Base-by-base conservation (phyloP, 2,797 vertebrate species). In the Squalus acanthias region DNA sequence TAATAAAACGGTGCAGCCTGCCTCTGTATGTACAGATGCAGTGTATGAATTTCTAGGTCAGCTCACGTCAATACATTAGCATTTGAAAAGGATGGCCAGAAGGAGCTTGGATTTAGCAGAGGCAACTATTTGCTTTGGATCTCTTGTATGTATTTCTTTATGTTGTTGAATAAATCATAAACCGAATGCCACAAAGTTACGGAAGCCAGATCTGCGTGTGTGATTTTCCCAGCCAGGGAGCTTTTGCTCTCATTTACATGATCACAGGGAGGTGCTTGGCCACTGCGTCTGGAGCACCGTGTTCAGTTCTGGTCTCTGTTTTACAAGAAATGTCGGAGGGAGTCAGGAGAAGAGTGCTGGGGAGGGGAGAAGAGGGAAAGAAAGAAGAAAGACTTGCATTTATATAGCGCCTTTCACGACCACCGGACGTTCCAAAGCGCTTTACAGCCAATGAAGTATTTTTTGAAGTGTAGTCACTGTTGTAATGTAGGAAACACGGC, bases 11-110 rank as follows among this genome's bases (percentile, higher is more conserved):
- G 39, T 8, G 63, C 63, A 22, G 29, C 91, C n/a, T 69, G 91
- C n/a, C n/a, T 69, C 91, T 3, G 20, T 46, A 69, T 22, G 63
- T 39, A 93, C 63, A 24, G 91, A 93, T 67, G 39, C 91, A 69
- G 91, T 69, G 2, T 12, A 69, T 93, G 91, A 69, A 53, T 93
- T 67, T 93, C 91, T 93, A 93, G 91, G 91, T 93, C 91, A 93
- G n/a, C 46, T 69, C 91, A 69, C 17, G n/a, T 46, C 63, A 69
- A 93, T 93, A 93, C 9, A 69, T 93, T 93, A 93, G 91, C 65
- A 93, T 93, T 69, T 69, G 91, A 93, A 93, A 93, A 69, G 63
- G 63, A 93, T 67, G 63, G 65, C 33, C 91, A 93, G 91, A 39
- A 69, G 91, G 89, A 92, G n/a, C 15, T 10, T 93, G 65, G 69